Evolutionary conservation across 2,888 invertebrate species (phyloP), one percentile per base, ranked within the genome.

Genomic region (Antitype chi): DNA sequence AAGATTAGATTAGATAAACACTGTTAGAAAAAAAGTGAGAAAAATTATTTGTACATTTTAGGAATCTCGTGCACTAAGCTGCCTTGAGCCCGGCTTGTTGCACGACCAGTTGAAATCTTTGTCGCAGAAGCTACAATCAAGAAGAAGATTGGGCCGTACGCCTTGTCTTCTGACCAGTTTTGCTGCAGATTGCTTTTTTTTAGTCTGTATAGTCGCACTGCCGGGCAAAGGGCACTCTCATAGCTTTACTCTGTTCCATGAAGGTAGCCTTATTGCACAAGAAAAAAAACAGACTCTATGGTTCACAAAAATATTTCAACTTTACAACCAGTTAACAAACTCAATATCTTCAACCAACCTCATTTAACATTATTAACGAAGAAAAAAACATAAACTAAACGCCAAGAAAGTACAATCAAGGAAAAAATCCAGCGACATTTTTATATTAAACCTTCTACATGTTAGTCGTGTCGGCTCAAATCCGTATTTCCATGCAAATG

Each of bases 401-500:
- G 64, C 64, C 17, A 71, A 82, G 70, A 70, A 82, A 79, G 83
- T 85, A 85, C 83, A 79, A 60, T 76, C 66, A 43, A 23, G 32
- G 49, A 62, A 74, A 84, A 84, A 75, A 59, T 25, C 60, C 70
- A 8, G 32, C 57, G 73, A 86, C 80, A 79, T 76, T 82, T 84
- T 84, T 79, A 76, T 76, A 84, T 85, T 71, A 82, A 85, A 76
- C 73, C 32, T 62, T 15, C 49, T 72, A 66, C 74, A 79, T 79
- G 75, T 73, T 80, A 82, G 81, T 78, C 75, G 74, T 81, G 86
- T 78, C 86, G 81, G 80, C 83, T 79, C 72, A 87, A 86, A 89
- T 85, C 84, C 87, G 87, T 86, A 89, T 90, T 90, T 88, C 81
- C 86, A 90, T 90, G 88, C 85, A 90, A 90, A 90, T 88, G 87